Conservation (phyloP, 1,140 invertebrate genomes). For the Drosophila setifemur region DNA sequence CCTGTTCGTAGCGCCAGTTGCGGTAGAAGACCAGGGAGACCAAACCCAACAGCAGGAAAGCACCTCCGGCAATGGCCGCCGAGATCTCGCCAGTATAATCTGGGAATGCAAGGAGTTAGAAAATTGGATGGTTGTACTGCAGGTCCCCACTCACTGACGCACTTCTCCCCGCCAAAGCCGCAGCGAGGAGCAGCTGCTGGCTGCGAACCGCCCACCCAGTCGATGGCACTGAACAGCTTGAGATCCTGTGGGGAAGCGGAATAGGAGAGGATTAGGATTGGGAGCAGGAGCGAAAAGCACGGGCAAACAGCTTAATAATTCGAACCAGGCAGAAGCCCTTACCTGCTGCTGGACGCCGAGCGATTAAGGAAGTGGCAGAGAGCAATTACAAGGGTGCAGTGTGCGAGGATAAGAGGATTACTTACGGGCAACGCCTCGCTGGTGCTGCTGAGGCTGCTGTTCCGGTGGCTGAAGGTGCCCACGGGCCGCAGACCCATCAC, state of each 20-base stretch:
- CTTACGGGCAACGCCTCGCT: slow-evolving; percentile 85
- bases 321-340: slow-evolving; percentile 39
- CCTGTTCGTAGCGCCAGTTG: slow-evolving; percentile 97
- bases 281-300: slow-evolving; percentile 1
- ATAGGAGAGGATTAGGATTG: too few species aligned
- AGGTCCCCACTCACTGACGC: slow-evolving; percentile 88
- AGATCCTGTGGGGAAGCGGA: slow-evolving; percentile 84
- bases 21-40: slow-evolving; percentile 89
- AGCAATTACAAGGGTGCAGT: slow-evolving; percentile 22
- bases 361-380: slow-evolving; percentile 10
- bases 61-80: slow-evolving; percentile 89
- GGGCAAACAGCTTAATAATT: neutral
- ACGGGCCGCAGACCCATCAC: slow-evolving; percentile 90
- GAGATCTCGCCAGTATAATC: slow-evolving; percentile 92
- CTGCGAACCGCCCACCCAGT: slow-evolving; percentile 90
- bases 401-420: slow-evolving; percentile 32
- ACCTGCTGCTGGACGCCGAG: slow-evolving; percentile 57
- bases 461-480: slow-evolving; percentile 85
- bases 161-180: slow-evolving; percentile 95
- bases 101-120: slow-evolving; percentile 66
- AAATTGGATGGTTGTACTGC: neutral
- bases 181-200: slow-evolving; percentile 96
- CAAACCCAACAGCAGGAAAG: slow-evolving; percentile 87
- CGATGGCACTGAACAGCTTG: slow-evolving; percentile 86
- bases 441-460: slow-evolving; percentile 78